Percentiles rank a stretch among this genome's conserved stretches.
phyloP scores from a whole-genome alignment of 2,888 invertebrate species.

The Drosophila affinis region DNA sequence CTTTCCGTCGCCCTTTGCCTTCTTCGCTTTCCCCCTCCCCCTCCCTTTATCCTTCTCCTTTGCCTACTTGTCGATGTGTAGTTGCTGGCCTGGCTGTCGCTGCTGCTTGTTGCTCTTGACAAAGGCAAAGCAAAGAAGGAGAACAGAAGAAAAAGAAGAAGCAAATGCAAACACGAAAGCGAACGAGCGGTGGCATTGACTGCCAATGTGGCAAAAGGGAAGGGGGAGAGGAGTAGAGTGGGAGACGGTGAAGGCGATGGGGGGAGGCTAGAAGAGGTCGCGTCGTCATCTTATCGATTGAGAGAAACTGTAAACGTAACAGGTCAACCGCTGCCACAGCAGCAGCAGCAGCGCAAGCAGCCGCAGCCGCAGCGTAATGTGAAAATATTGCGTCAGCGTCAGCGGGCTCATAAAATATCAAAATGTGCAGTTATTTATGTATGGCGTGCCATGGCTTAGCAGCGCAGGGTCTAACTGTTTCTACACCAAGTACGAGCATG shows the following conservation, averaged over 20 bases:
- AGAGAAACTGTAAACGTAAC: conserved; percentile 65
- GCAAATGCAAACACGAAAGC: conserved; percentile 74
- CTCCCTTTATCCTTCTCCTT: background rate
- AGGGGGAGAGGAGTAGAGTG: background rate
- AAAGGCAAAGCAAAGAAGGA: conserved; percentile 33
- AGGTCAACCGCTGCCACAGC: conserved; percentile 55
- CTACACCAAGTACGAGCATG: no score
- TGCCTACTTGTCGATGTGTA: conserved; percentile 66
- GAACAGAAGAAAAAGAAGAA: conserved; percentile 39
- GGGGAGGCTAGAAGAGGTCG: background rate
- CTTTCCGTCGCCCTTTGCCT: background rate
- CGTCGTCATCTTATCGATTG: conserved; percentile 63
- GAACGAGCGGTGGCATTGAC: conserved; percentile 55
- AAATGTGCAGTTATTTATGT: conserved; percentile 43
- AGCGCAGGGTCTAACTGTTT: no score
- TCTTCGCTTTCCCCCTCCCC: background rate
- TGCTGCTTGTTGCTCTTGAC: conserved; percentile 73
- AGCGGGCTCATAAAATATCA: conserved; percentile 38
- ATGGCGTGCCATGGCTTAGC: background rate
- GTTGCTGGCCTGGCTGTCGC: conserved; percentile 36
- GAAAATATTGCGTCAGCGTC: conserved; percentile 44
- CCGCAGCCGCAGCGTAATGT: conserved; percentile 14
- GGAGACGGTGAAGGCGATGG: background rate
- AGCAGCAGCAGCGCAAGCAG: background rate
- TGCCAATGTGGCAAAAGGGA: conserved; percentile 9